Evolutionary conservation across 2,113 vertebrate species (phyloP).

Genomic region (Laterallus jamaicensis): DNA sequence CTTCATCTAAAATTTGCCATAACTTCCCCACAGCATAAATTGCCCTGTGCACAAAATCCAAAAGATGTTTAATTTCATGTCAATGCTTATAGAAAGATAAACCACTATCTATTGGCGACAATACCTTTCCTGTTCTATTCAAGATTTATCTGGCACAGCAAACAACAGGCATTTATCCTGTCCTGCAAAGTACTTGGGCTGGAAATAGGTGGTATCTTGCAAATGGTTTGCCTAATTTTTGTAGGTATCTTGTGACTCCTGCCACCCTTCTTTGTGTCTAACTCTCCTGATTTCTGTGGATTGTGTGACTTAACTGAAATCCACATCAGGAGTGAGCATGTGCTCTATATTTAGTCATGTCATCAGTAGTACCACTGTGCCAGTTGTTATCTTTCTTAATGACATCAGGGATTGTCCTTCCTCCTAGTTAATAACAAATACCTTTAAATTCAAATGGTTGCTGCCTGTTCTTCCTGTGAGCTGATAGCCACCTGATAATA

Average conservation of each 20-base stretch:
- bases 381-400: not conserved
- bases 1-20: not conserved
- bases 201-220: not conserved
- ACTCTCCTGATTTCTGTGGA: not conserved
- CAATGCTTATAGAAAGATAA: not conserved
- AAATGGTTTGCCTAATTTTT: not conserved
- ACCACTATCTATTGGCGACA: not conserved
- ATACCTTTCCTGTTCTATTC: not conserved
- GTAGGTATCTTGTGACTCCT: not conserved
- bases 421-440: not conserved
- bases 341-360: not conserved
- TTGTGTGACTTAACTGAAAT: not conserved
- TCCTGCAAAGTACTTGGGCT: not conserved
- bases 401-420: not conserved
- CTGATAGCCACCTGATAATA: accelerated
- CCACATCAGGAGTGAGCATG: not conserved
- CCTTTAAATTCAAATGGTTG: not conserved
- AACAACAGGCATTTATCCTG: not conserved
- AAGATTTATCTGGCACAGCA: not conserved
- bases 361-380: not conserved
- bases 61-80: not conserved
- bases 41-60: not conserved
- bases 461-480: not conserved
- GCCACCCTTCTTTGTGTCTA: not conserved
- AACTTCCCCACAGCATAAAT: not conserved